A percentile compares a stretch with the other conserved stretches of the same genome.
phyloP scores from a whole-genome alignment of 1,140 invertebrate species.

The Agrilus planipennis region DNA sequence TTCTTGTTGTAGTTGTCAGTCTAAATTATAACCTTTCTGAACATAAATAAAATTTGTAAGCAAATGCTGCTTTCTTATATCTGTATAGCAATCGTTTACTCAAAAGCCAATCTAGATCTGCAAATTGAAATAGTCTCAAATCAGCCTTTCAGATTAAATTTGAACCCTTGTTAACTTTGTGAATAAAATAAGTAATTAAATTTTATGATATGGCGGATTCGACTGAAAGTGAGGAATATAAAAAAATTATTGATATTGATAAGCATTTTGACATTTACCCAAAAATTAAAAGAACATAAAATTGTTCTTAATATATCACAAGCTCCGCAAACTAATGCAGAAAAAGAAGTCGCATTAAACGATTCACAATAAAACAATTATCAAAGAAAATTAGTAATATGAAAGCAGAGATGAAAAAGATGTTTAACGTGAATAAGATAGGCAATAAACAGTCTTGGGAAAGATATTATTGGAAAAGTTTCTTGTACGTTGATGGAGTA shows the following conservation, averaged over 20 bases:
- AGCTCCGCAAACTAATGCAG: background rate
- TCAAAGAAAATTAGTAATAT: conserved; percentile 1
- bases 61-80: no score
- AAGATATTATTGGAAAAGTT: conserved; percentile 1
- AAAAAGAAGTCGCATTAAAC: background rate
- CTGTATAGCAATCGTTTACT: no score
- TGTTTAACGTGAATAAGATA: background rate
- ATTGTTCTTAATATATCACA: background rate
- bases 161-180: no score
- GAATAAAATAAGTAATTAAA: no score
- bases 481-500: conserved; percentile 1
- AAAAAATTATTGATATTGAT: background rate
- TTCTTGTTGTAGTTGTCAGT: no score
- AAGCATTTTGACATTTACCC: background rate
- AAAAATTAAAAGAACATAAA: conserved; percentile 1
- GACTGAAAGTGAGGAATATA: background rate
- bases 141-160: no score
- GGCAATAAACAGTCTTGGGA: background rate
- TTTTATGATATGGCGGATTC: background rate
- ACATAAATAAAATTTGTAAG: no score
- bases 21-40: no score
- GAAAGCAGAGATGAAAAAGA: background rate
- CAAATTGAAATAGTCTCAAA: no score
- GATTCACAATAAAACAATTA: background rate
- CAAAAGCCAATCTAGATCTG: no score